Conservation (phyloP, 1,140 invertebrate genomes). For the Hyles vespertilio region DNA sequence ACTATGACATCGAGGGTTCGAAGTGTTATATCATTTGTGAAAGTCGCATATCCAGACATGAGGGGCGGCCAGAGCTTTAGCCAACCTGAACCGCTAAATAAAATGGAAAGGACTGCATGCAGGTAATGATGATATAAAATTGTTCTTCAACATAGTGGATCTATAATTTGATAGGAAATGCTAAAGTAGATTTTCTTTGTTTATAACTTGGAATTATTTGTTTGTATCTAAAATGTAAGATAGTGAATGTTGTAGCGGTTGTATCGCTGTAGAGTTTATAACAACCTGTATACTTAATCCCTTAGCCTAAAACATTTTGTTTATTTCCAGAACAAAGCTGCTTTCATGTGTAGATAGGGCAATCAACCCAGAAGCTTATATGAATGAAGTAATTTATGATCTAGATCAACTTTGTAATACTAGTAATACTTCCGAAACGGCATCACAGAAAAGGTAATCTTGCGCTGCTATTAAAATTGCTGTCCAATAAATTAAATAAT, state of each 20-base stretch:
- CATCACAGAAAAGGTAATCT: constrained; percentile 47
- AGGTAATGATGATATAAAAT: constrained; percentile 50
- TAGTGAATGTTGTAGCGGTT: too few species aligned
- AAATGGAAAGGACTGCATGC: constrained; percentile 80
- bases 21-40: constrained; percentile 82
- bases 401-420: constrained; percentile 77
- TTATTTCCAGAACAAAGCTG: constrained; percentile 72
- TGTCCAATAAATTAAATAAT: neutral
- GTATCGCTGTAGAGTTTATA: too few species aligned
- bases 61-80: constrained; percentile 74
- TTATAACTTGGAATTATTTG: too few species aligned
- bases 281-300: too few species aligned
- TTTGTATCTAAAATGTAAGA: too few species aligned
- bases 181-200: too few species aligned
- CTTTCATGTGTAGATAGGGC: constrained; percentile 78
- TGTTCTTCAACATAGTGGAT: neutral
- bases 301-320: too few species aligned
- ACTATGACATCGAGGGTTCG: constrained; percentile 73
- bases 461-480: neutral
- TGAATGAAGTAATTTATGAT: constrained; percentile 84
- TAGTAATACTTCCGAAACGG: constrained; percentile 20
- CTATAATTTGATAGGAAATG: too few species aligned
- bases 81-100: constrained; percentile 78
- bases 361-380: constrained; percentile 76
- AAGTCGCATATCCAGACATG: constrained; percentile 86